Evolutionary conservation across 2,888 invertebrate species (phyloP).

Genomic region (Pecten maximus): DNA sequence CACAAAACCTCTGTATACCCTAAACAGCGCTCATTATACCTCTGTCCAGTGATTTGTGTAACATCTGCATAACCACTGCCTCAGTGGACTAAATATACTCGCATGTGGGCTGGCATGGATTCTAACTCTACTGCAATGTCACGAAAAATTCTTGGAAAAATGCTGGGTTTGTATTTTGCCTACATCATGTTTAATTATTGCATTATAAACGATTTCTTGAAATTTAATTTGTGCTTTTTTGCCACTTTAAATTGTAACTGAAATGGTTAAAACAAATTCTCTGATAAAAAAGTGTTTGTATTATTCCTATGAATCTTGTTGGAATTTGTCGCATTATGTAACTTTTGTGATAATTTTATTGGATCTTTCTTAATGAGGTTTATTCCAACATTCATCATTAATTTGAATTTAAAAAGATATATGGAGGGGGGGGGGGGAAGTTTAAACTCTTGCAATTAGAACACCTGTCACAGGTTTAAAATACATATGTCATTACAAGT

Average conservation of each 20-base stretch:
- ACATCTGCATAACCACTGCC: background rate
- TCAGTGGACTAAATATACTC: background rate
- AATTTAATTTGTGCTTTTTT: background rate
- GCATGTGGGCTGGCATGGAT: background rate
- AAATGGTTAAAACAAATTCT: too few species aligned
- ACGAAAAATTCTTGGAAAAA: slow-evolving; percentile 4
- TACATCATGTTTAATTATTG: background rate
- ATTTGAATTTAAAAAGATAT: background rate
- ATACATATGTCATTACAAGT: background rate
- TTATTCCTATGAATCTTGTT: too few species aligned
- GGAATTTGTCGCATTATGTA: background rate
- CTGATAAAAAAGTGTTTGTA: too few species aligned
- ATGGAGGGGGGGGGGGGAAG: background rate
- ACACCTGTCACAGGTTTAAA: too few species aligned
- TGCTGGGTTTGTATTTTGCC: background rate
- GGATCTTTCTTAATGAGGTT: background rate
- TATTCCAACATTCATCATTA: background rate
- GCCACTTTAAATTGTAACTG: too few species aligned
- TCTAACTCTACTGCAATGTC: background rate
- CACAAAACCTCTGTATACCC: slow-evolving; percentile 19
- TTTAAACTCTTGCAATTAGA: background rate
- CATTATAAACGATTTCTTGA: background rate
- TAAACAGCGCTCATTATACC: background rate
- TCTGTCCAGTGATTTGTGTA: background rate
- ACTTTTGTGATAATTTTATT: background rate